phyloP scores from a whole-genome alignment of 2,888 invertebrate genomes.

The Dryobotodes eremita region DNA sequence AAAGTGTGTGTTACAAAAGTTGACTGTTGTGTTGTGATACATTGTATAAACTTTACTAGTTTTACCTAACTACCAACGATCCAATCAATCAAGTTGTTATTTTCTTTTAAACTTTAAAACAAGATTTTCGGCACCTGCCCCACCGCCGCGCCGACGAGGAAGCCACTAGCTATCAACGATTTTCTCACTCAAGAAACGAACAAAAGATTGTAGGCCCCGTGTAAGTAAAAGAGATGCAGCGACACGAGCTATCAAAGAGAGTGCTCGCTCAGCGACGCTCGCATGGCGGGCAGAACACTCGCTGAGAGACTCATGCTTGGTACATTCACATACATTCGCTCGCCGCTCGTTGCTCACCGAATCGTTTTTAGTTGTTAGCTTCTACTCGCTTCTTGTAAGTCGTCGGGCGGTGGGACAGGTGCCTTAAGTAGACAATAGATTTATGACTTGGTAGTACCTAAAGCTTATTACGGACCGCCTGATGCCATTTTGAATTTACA shows the following conservation, averaged over 20 bases:
- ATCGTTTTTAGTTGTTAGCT: not conserved
- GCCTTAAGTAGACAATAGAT: conserved; percentile 13
- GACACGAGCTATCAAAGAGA: not conserved
- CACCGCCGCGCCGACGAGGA: not conserved
- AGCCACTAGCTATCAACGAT: not conserved
- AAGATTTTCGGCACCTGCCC: not conserved
- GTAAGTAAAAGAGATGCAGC: not conserved
- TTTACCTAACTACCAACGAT: conserved; percentile 24
- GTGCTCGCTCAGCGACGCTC: not conserved
- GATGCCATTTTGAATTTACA: conserved; percentile 33
- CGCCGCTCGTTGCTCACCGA: not conserved
- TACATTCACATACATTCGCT: not conserved
- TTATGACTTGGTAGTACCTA: conserved; percentile 17
- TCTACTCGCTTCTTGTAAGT: not conserved
- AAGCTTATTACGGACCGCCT: conserved; percentile 6
- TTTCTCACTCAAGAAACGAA: not conserved
- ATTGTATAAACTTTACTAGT: conserved; percentile 27
- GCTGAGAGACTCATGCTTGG: not conserved
- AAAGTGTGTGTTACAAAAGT: conserved; percentile 8
- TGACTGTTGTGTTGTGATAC: conserved; percentile 12
- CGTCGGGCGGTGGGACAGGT: too few relatives aligned
- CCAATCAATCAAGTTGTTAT: conserved; percentile 45
- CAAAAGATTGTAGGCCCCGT: not conserved
- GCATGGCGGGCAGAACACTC: not conserved
- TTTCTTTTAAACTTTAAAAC: conserved; percentile 32